Evolutionary conservation across 2,888 invertebrate genomes (phyloP), one percentile per base, ranked within the genome.

Genomic region (Ophraella communa): DNA sequence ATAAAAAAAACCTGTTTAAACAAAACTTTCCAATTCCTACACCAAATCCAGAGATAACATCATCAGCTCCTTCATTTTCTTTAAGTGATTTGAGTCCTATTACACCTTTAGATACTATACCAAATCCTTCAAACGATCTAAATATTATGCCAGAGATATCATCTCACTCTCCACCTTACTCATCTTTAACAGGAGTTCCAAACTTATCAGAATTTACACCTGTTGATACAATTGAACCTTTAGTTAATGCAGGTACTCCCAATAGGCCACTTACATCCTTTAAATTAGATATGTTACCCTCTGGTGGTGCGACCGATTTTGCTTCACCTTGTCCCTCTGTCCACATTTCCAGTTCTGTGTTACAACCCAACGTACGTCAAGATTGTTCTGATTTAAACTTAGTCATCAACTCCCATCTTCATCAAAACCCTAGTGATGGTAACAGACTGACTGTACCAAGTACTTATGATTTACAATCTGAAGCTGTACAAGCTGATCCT

Each of bases 331-430:
- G 87, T 71, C 87, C 87, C 0, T 85, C 86, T 14, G 86, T 88
- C 69, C 87, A 84, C 71, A 80, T 88, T 1, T 85, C 87, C 2
- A 68, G 81, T 84, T 63, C 86, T 81, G 74, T 87, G 81, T 69
- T 86, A 82, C 69, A 67, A 10, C 77, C 86, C 80, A 84, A 84
- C 4, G 85, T 87, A 75, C 85, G 83, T 51, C 89, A 89, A 77
- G 88, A 85, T 3, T 91, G 91, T 72, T 88, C 89, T 0, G 90
- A 90, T 81, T 80, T 90, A 65, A 90, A 89, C 75, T 87, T 91
- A 62, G 87, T 89, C 14, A 87, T 91, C 1, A 90, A 90, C 69
- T 89, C 90, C 0, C 89, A 90, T 73, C 84, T 89, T 1, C 83
- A 89, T 42, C 89, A 88, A 71, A 77, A 79, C 54, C 60, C 68